Conservation (phyloP, 35 echinoderm and acorn worm genomes). For the Heliocidaris erythrogramma region DNA sequence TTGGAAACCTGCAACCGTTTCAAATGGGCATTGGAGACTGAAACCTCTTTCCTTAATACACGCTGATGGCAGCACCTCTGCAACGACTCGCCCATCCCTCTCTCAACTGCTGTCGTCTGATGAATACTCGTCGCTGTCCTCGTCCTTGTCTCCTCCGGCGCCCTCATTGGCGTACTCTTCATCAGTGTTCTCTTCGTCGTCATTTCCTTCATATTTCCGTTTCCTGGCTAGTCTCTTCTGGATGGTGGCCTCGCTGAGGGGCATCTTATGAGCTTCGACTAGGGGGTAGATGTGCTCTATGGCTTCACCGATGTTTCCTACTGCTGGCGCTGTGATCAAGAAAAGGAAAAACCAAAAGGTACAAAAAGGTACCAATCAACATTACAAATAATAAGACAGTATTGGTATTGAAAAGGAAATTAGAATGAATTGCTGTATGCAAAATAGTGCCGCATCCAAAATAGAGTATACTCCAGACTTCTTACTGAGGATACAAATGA, state of each 20-base stretch:
- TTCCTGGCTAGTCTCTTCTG: constrained; percentile 33
- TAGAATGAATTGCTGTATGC: too few relatives aligned
- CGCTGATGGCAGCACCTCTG: background rate
- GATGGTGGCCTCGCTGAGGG: background rate
- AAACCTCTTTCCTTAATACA: background rate
- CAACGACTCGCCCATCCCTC: background rate
- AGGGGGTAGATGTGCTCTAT: constrained; percentile 80
- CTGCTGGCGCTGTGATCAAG: constrained; percentile 66
- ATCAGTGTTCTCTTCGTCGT: constrained; percentile 21
- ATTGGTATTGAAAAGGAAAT: too few relatives aligned
- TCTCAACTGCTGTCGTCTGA: background rate
- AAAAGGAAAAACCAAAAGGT: background rate
- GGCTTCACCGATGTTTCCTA: constrained; percentile 72
- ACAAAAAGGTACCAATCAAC: background rate
- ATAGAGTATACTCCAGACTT: too few relatives aligned
- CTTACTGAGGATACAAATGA: too few relatives aligned
- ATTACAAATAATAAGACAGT: too few relatives aligned
- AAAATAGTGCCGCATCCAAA: too few relatives aligned
- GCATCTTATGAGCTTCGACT: constrained; percentile 60
- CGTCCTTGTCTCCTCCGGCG: background rate
- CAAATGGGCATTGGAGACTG: background rate
- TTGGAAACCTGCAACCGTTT: background rate
- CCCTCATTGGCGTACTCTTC: constrained; percentile 27
- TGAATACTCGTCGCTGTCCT: background rate
- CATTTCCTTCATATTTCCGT: background rate